Percentiles rank a stretch among this genome's conserved stretches.
phyloP scores from a whole-genome alignment of 2,797 vertebrate genomes.

The Mus minutoides region DNA sequence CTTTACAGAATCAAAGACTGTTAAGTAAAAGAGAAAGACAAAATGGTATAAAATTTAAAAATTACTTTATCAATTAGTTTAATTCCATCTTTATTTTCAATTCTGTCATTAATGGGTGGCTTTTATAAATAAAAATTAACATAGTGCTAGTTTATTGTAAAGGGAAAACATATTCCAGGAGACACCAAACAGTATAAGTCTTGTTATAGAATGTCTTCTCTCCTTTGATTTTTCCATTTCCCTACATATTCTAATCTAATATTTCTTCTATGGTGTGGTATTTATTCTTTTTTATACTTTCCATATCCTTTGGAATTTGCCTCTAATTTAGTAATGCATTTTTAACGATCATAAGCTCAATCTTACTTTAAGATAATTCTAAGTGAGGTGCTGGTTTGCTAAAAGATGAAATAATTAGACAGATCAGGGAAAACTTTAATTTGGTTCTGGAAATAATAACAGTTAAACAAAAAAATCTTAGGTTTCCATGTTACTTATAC shows the following conservation, averaged over 20 bases:
- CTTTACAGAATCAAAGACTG: slow-evolving; percentile 41
- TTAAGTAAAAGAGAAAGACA: background rate
- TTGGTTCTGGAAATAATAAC: background rate
- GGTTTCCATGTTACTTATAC: background rate
- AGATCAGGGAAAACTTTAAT: slow-evolving; percentile 15
- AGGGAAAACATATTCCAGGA: background rate
- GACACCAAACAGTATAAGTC: background rate
- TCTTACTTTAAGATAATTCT: slow-evolving; percentile 51
- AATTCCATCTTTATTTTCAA: slow-evolving; percentile 62
- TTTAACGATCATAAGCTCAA: background rate
- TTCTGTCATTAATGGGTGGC: slow-evolving; percentile 19
- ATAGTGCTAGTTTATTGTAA: background rate
- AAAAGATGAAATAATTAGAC: slow-evolving; percentile 33
- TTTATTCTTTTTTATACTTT: slow-evolving; percentile 49
- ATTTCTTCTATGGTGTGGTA: background rate
- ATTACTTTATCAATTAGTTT: slow-evolving; percentile 44
- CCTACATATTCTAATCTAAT: slow-evolving; percentile 1
- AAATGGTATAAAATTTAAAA: slow-evolving; percentile 1
- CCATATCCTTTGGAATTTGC: slow-evolving; percentile 49
- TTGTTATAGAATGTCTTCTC: slow-evolving; percentile 36
- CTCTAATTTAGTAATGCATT: slow-evolving; percentile 50
- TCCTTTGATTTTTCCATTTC: slow-evolving; percentile 10
- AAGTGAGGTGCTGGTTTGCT: slow-evolving; percentile 42
- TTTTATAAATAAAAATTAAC: slow-evolving; percentile 42
- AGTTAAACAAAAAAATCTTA: slow-evolving; percentile 15